Base-by-base conservation (phyloP, 2,888 invertebrate genomes). In the Tetheella fluctuosa region DNA sequence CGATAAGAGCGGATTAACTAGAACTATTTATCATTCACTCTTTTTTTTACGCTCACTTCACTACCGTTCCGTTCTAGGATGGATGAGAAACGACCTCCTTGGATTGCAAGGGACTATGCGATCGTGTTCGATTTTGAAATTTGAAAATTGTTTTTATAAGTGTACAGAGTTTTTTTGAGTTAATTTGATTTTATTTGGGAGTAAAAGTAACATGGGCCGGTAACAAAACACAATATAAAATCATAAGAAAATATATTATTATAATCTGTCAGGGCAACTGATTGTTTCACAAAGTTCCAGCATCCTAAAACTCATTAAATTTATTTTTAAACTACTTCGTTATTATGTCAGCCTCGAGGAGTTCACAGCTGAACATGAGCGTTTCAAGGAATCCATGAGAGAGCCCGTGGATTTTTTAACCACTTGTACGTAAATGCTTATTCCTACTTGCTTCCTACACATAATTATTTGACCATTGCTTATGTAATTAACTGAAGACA, bases 1-100 rank as follows among this genome's bases (percentile, higher is more conserved):
- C 86, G 92, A 92, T 92, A 92, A 92, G 87, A 80, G 76, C 79
- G 91, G 93, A 93, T 93, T 93, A 93, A 91, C 88, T 84, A 81
- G 73, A 81, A 87, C 91, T 90, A 93, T 92, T 92, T 91, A 92
- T 93, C 92, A 93, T 92, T 81, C 81, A 80, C 76, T 85, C 80
- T 74, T 83, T 80, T 87, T 88, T 91, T 90, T 39, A 39, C 39
- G n/a, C 39, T 90, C 86, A 30, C 80, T 88, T 84, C 82, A 88
- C 89, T 90, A 90, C 89, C 84, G 88, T 86, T 83, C 48, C 80
- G 63, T 54, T 64, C 76, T 80, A 79, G 76, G 81, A 80, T 83
- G 74, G 83, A 83, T 80, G 76, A 73, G 73, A 69, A 77, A 62
- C 81, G 84, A 86, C 84, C 88, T 83, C 85, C 83, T 76, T 71